Evolutionary conservation across 1,140 invertebrate genomes (phyloP), one percentile per base, ranked within the genome.

Genomic region (Brachionus paranguensis): DNA sequence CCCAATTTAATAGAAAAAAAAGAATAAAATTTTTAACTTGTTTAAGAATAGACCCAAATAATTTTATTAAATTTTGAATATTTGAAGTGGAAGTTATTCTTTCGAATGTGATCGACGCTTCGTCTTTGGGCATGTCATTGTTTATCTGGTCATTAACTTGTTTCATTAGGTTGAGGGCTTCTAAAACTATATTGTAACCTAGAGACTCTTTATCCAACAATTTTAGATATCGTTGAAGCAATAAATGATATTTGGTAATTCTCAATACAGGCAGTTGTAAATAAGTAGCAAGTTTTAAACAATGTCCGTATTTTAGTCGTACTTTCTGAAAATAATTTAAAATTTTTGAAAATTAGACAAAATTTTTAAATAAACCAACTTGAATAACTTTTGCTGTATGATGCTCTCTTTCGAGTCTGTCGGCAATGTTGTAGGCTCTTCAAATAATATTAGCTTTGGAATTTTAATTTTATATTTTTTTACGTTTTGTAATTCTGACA

Each of bases 401-500:
- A 24, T 60, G 78, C 10, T 81, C 53, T 43, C 24, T 81, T 81
- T 81, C 78, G 11, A 81, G 78, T 81, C 43, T 81, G n/a, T 81
- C 78, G 3, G 78, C 43, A 2, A 55, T 68, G 43, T 29, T 76
- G 27, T n/a, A 76, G 11, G 72, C 72, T n/a, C 72, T 76, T 47
- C 12, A 27, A 27, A 27, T 2, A 50, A 27, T 53, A 50, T 76
- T 14, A 76, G 27, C 27, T 50, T 47, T 76, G 7, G 7, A 81
- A 81, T 33, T 79, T 14, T 79, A 12, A 29, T 78, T 55, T 78
- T 3, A 14, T 8, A 37, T 47, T 20, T 20, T 24, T 20, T 79
- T 81, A 81, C 78, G 53, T 33, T 81, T 81, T 81, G 27, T 81
- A 81, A 47, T 81, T 81, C 29, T 81, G 78, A 37, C 78, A 81